Conservation (phyloP, 2,888 invertebrate genomes). For the Synanthedon formicaeformis region DNA sequence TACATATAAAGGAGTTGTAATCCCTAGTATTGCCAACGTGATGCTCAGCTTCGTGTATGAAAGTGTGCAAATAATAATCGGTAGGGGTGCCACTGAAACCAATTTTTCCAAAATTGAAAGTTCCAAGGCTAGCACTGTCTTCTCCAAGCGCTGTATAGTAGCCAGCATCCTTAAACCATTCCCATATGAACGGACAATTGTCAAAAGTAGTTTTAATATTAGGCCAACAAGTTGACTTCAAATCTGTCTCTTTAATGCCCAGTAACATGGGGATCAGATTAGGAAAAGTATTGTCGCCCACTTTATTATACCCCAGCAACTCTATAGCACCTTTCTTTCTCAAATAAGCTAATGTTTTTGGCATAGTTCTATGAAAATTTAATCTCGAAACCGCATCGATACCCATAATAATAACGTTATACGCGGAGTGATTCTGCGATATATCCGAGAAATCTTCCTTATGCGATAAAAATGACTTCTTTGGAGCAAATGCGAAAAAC, state of each 20-base stretch:
- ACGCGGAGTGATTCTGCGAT: conserved; percentile 26
- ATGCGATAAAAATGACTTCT: conserved; percentile 27
- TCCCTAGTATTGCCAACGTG: conserved; percentile 74
- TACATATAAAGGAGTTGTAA: conserved; percentile 76
- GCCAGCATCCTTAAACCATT: conserved; percentile 77
- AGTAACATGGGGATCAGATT: conserved; percentile 86
- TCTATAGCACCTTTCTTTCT: conserved; percentile 77
- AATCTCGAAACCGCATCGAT: conserved; percentile 88
- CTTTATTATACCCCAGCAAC: conserved; percentile 90
- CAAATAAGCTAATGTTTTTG: conserved; percentile 74
- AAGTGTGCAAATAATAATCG: conserved; percentile 85
- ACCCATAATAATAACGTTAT: conserved; percentile 84
- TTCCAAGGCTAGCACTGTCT: conserved; percentile 82
- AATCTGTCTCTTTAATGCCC: conserved; percentile 76
- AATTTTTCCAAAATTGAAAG: conserved; percentile 82
- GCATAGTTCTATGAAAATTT: conserved; percentile 88
- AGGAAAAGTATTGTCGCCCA: conserved; percentile 94
- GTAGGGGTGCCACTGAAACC: conserved; percentile 86
- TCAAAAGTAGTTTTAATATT: conserved; percentile 74
- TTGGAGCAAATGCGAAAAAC: conserved; percentile 75
- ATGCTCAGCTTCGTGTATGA: conserved; percentile 76
- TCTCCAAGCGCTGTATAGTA: conserved; percentile 86
- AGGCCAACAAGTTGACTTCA: conserved; percentile 75
- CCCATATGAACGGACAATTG: conserved; percentile 87
- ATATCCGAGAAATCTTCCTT: conserved; percentile 19